Conservation (phyloP, 2,113 vertebrate species). For the Cardinalis cardinalis region DNA sequence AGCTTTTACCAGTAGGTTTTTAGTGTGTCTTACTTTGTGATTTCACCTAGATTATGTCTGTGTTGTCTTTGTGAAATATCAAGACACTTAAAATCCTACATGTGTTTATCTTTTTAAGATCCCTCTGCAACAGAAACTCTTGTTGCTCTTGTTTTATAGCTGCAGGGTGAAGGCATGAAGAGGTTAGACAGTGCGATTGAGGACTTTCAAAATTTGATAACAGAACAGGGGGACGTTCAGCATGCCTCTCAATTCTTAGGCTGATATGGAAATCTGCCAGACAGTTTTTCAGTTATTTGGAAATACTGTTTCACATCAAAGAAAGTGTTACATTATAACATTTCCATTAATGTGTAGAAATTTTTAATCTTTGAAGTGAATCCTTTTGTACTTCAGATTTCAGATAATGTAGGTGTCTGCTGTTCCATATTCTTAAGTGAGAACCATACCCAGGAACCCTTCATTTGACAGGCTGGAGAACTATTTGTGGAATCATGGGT, state of each 20-base stretch:
- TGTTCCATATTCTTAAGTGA: background rate
- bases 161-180: background rate
- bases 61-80: fast-evolving
- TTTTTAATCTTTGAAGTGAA: background rate
- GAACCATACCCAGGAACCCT: background rate
- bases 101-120: background rate
- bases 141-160: background rate
- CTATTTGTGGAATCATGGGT: background rate
- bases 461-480: background rate
- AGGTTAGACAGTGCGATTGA: background rate
- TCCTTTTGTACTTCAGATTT: background rate
- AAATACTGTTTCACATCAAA: background rate
- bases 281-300: background rate
- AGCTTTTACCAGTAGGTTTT: background rate
- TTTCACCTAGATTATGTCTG: background rate
- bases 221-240: background rate
- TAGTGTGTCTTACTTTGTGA: background rate
- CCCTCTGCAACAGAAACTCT: background rate
- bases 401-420: background rate
- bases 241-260: background rate
- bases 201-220: background rate
- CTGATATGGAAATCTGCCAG: background rate
- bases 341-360: background rate
- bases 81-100: background rate
- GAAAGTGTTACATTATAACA: background rate